phyloP scores from a whole-genome alignment of 2,113 vertebrate genomes.

The Salvator merianae region DNA sequence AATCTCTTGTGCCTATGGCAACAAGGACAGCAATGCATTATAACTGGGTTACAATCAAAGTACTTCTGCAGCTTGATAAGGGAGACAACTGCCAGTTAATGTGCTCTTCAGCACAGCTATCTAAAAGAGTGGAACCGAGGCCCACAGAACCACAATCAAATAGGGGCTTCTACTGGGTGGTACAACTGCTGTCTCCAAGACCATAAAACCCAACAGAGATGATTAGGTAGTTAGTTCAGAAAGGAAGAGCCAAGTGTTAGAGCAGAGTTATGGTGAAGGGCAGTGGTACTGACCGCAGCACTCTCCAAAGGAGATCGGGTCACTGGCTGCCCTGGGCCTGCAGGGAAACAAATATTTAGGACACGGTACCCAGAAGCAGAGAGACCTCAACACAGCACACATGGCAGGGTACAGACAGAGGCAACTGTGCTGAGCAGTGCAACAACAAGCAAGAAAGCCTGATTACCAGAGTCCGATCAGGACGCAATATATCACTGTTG shows the following conservation, averaged over 20 bases:
- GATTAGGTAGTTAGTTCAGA: conserved; percentile 63
- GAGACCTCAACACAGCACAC: neutral
- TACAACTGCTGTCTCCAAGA: neutral
- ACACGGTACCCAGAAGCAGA: neutral
- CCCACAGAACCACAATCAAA: neutral
- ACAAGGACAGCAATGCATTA: neutral
- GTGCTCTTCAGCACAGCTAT: neutral
- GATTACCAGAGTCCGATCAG: neutral
- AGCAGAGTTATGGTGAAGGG: conserved; percentile 48
- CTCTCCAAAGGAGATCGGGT: conserved; percentile 68
- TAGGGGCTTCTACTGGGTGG: neutral
- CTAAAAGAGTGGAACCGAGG: neutral
- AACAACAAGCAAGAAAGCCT: neutral
- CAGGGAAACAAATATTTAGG: conserved; percentile 66
- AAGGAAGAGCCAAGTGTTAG: conserved; percentile 52
- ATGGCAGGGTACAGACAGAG: neutral
- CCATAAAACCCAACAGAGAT: conserved; percentile 34
- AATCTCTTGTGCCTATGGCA: neutral
- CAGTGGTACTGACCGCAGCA: conserved; percentile 67
- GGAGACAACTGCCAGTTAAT: accelerated
- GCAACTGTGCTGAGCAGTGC: neutral
- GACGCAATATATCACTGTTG: neutral
- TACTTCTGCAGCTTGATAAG: neutral
- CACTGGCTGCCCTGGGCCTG: conserved; percentile 67
- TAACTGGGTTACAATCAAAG: neutral